A percentile compares a stretch with the other conserved stretches of the same genome.
phyloP scores from a whole-genome alignment of 2,113 vertebrate genomes.

The Cavia porcellus region DNA sequence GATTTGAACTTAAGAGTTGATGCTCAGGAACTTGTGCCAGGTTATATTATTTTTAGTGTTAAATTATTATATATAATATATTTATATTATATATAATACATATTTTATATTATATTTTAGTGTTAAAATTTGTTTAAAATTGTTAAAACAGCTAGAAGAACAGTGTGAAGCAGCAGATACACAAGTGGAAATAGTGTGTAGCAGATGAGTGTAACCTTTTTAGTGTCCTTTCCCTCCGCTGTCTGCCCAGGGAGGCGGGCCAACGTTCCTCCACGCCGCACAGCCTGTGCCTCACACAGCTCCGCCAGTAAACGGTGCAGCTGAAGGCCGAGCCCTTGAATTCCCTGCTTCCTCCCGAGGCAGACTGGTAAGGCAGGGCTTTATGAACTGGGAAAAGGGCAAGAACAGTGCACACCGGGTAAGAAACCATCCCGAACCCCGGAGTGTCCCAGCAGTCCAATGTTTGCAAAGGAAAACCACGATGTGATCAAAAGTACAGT shows the following conservation, averaged over 20 bases:
- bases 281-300: background rate
- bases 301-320: background rate
- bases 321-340: background rate
- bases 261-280: background rate
- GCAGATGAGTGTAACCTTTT: background rate
- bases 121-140: background rate
- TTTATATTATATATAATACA: no score
- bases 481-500: background rate
- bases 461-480: background rate
- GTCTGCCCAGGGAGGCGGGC: background rate
- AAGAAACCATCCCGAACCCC: background rate
- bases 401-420: background rate
- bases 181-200: background rate
- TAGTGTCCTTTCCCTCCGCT: background rate
- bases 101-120: background rate
- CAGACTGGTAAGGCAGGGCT: no score
- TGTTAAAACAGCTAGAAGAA: conserved; percentile 28
- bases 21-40: conserved; percentile 1
- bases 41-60: background rate
- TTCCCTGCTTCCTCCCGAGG: background rate
- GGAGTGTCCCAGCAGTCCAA: background rate
- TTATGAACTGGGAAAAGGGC: background rate
- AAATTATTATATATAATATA: no score
- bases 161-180: background rate
- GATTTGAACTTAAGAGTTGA: background rate